Percentiles rank a stretch among this genome's conserved stretches.
These are phyloP conservation scores for Drosophila borborema DNA, from an alignment of 2,888 invertebrate genomes.

Conservation along the genomic window DNA sequence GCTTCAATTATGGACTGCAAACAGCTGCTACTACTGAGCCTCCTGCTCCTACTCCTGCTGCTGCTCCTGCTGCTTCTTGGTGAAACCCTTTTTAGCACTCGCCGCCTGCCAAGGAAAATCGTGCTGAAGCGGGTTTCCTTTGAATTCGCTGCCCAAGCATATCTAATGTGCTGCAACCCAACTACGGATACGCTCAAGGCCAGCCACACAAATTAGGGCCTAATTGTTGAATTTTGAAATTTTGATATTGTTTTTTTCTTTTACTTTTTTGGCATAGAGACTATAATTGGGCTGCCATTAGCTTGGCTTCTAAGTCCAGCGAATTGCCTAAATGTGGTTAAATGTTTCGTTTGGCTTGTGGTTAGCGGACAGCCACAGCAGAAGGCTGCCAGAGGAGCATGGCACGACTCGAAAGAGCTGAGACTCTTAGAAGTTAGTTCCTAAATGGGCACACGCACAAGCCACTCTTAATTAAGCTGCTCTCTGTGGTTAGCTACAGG, in stretches of 20 bases:
- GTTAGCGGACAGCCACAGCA: neutral
- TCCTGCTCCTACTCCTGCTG: slow-evolving; percentile 39
- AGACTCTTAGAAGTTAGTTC: neutral
- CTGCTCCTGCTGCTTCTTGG: slow-evolving; percentile 17
- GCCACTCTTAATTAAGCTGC: neutral
- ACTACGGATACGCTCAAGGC: slow-evolving; percentile 29
- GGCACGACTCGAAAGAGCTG: neutral
- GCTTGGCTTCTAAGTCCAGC: slow-evolving; percentile 2
- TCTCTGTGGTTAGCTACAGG: neutral
- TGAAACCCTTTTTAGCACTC: slow-evolving; percentile 76
- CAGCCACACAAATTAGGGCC: slow-evolving; percentile 17
- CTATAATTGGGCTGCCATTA: slow-evolving; percentile 22
- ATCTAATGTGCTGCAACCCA: slow-evolving; percentile 46
- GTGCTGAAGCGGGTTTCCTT: slow-evolving; percentile 31
- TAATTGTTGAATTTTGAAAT: slow-evolving; percentile 21
- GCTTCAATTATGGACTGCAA: slow-evolving; percentile 77
- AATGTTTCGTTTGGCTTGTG: slow-evolving; percentile 5
- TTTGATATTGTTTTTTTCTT: neutral
- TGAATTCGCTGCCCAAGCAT: slow-evolving; percentile 46
- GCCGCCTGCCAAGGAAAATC: slow-evolving; percentile 19
- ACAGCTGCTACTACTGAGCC: slow-evolving; percentile 64
- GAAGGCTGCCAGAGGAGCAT: neutral
- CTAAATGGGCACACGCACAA: neutral
- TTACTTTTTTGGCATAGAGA: slow-evolving; percentile 14
- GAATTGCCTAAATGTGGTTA: slow-evolving; percentile 2